phyloP scores from a whole-genome alignment of 2,113 vertebrate species.

The Gorsachius goisagi region DNA sequence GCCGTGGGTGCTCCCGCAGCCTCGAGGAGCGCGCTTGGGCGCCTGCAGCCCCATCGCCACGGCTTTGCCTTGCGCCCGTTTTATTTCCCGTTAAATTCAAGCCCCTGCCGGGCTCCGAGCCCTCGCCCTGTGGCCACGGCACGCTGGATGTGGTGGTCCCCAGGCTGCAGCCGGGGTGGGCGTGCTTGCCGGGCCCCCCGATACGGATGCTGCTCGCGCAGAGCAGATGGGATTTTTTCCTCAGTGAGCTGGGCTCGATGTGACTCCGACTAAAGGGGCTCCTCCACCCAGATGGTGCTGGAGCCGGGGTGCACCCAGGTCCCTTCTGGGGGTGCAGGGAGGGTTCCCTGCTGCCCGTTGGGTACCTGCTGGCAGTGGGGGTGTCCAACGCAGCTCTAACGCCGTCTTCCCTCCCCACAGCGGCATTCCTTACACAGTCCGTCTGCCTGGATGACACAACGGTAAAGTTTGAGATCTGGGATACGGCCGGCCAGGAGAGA shows the following conservation, averaged over 20 bases:
- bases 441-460: conserved; percentile 83
- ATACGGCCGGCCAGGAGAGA: conserved; percentile 82
- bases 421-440: conserved; percentile 81
- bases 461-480: conserved; percentile 85
- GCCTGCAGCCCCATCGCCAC: background rate
- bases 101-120: background rate
- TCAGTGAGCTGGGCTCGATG: background rate
- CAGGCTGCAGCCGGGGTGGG: background rate
- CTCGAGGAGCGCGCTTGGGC: background rate
- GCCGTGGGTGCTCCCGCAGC: background rate
- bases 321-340: background rate
- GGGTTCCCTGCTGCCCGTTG: background rate
- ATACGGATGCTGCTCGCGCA: rapidly evolving
- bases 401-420: background rate
- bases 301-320: background rate
- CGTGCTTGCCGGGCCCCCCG: background rate
- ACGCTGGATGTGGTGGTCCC: rapidly evolving
- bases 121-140: too few species aligned
- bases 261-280: background rate
- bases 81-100: too few species aligned
- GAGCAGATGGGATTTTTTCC: background rate
- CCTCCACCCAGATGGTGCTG: background rate
- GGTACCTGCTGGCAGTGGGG: background rate
- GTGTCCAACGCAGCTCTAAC: background rate
- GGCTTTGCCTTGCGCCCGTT: background rate